phyloP scores from a whole-genome alignment of 30 jellyfish, hydroid and myxozoan genomes.

The Turritopsis rubra region DNA sequence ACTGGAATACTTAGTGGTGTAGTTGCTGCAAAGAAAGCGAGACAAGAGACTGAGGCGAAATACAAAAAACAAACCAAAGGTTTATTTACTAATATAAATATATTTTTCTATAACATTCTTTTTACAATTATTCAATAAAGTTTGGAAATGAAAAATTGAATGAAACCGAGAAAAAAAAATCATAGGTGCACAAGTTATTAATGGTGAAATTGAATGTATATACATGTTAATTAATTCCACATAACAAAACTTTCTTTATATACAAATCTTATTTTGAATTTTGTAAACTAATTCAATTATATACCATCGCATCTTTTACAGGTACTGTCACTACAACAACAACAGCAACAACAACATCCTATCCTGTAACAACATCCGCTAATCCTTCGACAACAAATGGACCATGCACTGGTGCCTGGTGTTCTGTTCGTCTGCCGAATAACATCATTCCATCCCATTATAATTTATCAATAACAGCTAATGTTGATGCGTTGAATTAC shows the following conservation, averaged over 20 bases:
- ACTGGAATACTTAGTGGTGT: conserved; percentile 62
- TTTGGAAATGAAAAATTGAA: background rate
- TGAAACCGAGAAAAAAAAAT: background rate
- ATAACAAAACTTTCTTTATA: too few relatives aligned
- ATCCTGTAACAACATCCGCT: background rate
- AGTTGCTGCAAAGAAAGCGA: conserved; percentile 60
- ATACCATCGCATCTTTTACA: background rate
- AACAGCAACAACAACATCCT: background rate
- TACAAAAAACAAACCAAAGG: conserved; percentile 32
- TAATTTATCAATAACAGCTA: conserved; percentile 45
- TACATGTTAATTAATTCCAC: too few relatives aligned
- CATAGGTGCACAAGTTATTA: background rate
- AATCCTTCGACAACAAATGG: conserved; percentile 27
- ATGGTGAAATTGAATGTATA: too few relatives aligned
- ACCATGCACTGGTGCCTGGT: conserved; percentile 63
- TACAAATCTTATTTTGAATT: background rate
- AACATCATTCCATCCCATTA: conserved; percentile 59
- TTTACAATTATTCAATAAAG: background rate
- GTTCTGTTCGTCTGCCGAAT: conserved; percentile 63
- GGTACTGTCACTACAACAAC: conserved; percentile 29
- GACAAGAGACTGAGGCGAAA: conserved; percentile 45
- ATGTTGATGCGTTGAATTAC: conserved; percentile 42
- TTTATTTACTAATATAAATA: too few relatives aligned
- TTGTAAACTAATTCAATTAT: too few relatives aligned
- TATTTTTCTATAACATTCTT: background rate